Evolutionary conservation across 2,113 vertebrate genomes (phyloP).

Genomic region (Entomyzon cyanotis): DNA sequence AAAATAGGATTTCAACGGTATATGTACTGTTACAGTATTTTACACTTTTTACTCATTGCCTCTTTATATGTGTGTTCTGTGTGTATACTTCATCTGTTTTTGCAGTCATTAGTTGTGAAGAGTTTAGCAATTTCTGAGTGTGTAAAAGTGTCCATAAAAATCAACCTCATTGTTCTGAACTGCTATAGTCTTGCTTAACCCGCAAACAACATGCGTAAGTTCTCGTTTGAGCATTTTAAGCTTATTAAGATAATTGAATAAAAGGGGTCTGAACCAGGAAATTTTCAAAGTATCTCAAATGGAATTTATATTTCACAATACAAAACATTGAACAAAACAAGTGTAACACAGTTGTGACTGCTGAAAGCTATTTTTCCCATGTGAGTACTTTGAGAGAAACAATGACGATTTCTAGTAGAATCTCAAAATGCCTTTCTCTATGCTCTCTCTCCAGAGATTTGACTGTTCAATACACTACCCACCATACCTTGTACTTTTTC

Average conservation of each 20-base stretch:
- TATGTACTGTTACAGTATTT: background rate
- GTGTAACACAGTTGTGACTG: background rate
- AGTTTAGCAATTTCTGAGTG: background rate
- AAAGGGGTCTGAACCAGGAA: background rate
- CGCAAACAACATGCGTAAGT: background rate
- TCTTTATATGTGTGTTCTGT: background rate
- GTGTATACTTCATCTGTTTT: background rate
- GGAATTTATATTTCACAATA: constrained; percentile 31
- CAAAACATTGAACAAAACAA: constrained; percentile 12
- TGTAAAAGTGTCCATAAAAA: background rate
- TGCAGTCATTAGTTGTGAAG: background rate
- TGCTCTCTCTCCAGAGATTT: background rate
- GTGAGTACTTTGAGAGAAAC: constrained; percentile 5
- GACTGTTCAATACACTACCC: background rate
- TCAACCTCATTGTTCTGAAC: background rate
- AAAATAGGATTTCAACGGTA: background rate
- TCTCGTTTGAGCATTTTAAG: constrained; percentile 25
- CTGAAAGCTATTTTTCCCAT: constrained; percentile 13
- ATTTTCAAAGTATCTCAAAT: constrained; percentile 21
- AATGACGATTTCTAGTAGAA: constrained; percentile 7
- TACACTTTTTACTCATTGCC: background rate
- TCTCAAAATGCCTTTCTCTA: constrained; percentile 9
- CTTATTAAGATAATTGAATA: background rate
- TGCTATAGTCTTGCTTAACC: background rate
- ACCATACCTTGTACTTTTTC: background rate